Evolutionary conservation across 2,888 invertebrate genomes (phyloP), one percentile per base, ranked within the genome.

Genomic region (Lacanobia wlatinum): DNA sequence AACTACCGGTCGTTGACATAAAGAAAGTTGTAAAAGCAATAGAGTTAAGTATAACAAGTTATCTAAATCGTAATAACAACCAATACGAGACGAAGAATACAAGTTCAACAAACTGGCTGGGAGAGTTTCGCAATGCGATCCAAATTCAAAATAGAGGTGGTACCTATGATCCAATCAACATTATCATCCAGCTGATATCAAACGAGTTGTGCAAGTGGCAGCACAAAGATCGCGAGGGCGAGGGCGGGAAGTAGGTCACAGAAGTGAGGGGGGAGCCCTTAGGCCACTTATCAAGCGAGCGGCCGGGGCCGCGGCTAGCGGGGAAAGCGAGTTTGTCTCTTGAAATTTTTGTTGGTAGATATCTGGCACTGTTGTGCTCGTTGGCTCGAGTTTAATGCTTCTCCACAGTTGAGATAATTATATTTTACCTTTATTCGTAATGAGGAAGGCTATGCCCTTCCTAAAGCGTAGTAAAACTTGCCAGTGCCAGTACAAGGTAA

Each of bases 221-320:
- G 94, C 94, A 93, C 94, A 95, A 94, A 95, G 95, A 95, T 95
- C 94, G 94, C 91, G 90, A 93, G 94, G 94, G 93, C 94, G 92
- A 90, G 91, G 92, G 91, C 88, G 90, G 92, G 83, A 91, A 90
- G 87, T 93, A 91, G 92, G 94, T 94, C 92, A 91, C 78, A 80
- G 90, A 88, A 88, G 92, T 67, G 89, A 83, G 90, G 90, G 90
- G 92, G 93, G 92, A 93, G 93, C 95, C 96, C 95, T 95, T 94
- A 94, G 94, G 94, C 94, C 93, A 95, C 95, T 96, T 95, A 95
- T 94, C 95, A 93, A 92, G 87, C 87, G 92, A 90, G 89, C 89
- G 89, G 86, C 88, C 87, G 93, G 92, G 90, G 88, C 88, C 89
- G 88, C 84, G 87, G 90, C 88, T 88, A 84, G 92, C 87, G 89